These are phyloP conservation scores for Nymphicus hollandicus DNA, from an alignment of 2,113 vertebrate genomes.

Conservation along the genomic window DNA sequence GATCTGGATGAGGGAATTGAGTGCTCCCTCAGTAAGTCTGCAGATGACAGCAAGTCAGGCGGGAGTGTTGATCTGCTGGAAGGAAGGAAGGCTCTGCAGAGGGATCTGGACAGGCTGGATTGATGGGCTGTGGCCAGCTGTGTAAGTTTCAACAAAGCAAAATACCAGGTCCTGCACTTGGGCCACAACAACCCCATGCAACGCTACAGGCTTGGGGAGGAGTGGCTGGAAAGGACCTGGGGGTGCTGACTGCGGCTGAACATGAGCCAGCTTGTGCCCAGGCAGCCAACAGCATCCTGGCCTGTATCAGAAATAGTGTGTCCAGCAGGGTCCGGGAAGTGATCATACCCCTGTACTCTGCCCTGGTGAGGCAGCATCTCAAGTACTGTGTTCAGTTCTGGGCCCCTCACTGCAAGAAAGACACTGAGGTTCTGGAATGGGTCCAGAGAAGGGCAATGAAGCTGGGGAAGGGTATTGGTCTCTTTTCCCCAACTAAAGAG, in stretches of 20 bases:
- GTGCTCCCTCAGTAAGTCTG: background rate
- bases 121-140: accelerated
- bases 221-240: background rate
- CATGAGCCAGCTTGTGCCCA: background rate
- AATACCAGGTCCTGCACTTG: background rate
- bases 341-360: accelerated
- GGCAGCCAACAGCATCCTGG: background rate
- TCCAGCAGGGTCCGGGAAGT: background rate
- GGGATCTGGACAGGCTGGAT: background rate
- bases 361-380: background rate
- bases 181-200: background rate
- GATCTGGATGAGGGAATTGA: background rate
- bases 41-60: accelerated
- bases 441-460: background rate
- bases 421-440: accelerated
- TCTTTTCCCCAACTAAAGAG: background rate
- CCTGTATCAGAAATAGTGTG: accelerated
- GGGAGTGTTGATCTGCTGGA: background rate
- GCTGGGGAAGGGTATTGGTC: background rate
- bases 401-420: background rate
- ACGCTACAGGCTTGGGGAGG: accelerated
- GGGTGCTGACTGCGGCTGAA: background rate
- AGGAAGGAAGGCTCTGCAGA: background rate
- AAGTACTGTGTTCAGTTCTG: background rate
- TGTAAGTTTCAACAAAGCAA: background rate